Percentiles rank a stretch among this genome's conserved stretches.
phyloP scores from a whole-genome alignment of 1,140 invertebrate species.

The Saxidomus purpurata region DNA sequence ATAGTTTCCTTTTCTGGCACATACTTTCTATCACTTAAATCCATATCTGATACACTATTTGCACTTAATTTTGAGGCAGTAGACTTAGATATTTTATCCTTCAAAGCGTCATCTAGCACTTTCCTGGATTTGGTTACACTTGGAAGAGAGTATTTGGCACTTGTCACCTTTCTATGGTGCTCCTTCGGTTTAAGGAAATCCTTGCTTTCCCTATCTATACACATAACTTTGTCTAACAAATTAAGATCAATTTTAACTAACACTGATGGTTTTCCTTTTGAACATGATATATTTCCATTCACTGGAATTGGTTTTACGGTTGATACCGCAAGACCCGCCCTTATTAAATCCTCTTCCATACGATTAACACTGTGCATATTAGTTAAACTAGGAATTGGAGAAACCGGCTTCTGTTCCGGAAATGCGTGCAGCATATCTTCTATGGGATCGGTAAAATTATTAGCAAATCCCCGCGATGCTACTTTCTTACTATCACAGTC shows the following conservation, averaged over 20 bases:
- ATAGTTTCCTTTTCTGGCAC: slow-evolving; percentile 33
- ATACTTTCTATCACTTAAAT: slow-evolving; percentile 38
- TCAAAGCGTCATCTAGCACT: slow-evolving; percentile 11
- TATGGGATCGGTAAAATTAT: slow-evolving; percentile 35
- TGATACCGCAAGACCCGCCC: slow-evolving; percentile 26
- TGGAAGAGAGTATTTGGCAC: slow-evolving; percentile 56
- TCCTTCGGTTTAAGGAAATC: slow-evolving; percentile 52
- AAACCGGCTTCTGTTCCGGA: slow-evolving; percentile 37
- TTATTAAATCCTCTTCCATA: neutral
- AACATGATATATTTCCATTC: slow-evolving; percentile 35
- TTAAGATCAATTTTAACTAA: slow-evolving; percentile 51
- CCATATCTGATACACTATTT: slow-evolving; percentile 37
- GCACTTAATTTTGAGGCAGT: slow-evolving; percentile 58
- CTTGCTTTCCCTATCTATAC: slow-evolving; percentile 13
- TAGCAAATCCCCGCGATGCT: neutral
- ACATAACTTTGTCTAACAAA: slow-evolving; percentile 19
- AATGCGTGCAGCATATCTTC: slow-evolving; percentile 43
- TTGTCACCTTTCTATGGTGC: slow-evolving; percentile 41
- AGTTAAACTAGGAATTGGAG: slow-evolving; percentile 36
- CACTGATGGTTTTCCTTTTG: slow-evolving; percentile 35
- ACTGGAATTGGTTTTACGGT: slow-evolving; percentile 45
- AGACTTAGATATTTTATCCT: slow-evolving; percentile 29
- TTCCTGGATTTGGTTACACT: slow-evolving; percentile 34
- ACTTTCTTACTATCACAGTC: slow-evolving; percentile 62
- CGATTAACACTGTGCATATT: slow-evolving; percentile 23